phyloP scores from a whole-genome alignment of 2,888 invertebrate species.

The Conomelus anceps region DNA sequence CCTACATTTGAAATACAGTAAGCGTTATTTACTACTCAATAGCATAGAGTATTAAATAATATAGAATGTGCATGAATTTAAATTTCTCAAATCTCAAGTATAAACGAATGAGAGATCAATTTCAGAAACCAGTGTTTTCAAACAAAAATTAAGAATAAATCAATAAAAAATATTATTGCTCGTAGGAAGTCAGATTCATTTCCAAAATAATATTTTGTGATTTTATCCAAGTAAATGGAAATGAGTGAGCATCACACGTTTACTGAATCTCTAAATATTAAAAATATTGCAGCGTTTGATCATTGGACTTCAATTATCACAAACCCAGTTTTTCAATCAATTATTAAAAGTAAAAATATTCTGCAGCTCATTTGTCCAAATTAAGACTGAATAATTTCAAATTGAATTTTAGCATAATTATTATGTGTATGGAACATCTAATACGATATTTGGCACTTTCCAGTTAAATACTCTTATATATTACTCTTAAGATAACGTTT shows the following conservation, averaged over 20 bases:
- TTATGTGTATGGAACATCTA: background rate
- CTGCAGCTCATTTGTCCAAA: background rate
- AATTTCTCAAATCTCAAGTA: too few relatives aligned
- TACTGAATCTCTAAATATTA: background rate
- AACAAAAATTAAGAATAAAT: too few relatives aligned
- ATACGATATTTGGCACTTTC: background rate
- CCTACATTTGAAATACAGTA: too few relatives aligned
- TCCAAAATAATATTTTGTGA: background rate
- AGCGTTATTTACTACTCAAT: too few relatives aligned
- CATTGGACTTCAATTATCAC: background rate
- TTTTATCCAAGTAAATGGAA: too few relatives aligned
- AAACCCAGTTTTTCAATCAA: background rate
- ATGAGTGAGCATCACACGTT: background rate
- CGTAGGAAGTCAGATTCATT: too few relatives aligned
- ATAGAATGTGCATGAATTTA: too few relatives aligned
- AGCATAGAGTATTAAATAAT: too few relatives aligned
- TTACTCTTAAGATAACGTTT: background rate
- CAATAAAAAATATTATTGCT: too few relatives aligned
- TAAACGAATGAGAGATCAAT: too few relatives aligned
- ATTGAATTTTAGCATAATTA: background rate
- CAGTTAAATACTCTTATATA: background rate
- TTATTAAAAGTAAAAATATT: background rate
- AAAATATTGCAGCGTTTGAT: background rate
- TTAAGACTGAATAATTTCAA: background rate
- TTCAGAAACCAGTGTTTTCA: too few relatives aligned